Base-by-base conservation (phyloP, 1,140 invertebrate species). In the Pseudachorutes palmiensis region DNA sequence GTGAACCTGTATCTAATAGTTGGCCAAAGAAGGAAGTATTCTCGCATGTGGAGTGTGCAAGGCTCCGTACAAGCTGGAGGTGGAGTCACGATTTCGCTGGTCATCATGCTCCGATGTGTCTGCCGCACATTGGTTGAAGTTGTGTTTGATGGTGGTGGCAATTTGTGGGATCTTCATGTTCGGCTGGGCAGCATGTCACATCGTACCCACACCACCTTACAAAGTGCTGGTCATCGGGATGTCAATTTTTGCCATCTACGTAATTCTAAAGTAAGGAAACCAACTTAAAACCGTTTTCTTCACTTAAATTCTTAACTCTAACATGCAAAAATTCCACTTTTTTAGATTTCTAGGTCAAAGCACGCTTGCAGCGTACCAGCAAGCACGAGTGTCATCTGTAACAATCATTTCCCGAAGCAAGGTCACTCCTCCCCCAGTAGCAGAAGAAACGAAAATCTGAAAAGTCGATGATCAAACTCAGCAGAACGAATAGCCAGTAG, bases 351-450 rank as follows among this genome's bases (percentile, higher is more conserved):
- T 94, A 48, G 89, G 90, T 61, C 84, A 91, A 74, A 92, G 91
- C 76, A 90, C 90, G 1, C 85, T 91, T 12, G 85, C 87, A 48
- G 91, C 90, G 14, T 92, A 92, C 79, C 89, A 92, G 74, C 83
- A 90, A 33, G 90, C 91, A 65, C 91, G 91, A 79, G 89, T 93
- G 16, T 91, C 89, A 9, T 88, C 89, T 0, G 82, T 93, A n/a
- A 88, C 87, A 73, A 93, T 94, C 72, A 81, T 90, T 45, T 73
- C 72, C 19, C 48, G 72, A 66, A 59, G 30, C 22, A 30, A 55
- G 19, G 26, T 19, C 24, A 14, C 24, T 24, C 19, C 36, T n/a
- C 61, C 63, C 5, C 51, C 51, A 22, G 5, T 55, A 29, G 58
- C 48, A 16, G 45, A 45, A 55, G 70, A 72, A 62, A 67, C 67